Evolutionary conservation across 2,888 invertebrate genomes (phyloP).

Genomic region (Ormyrus nitidulus): DNA sequence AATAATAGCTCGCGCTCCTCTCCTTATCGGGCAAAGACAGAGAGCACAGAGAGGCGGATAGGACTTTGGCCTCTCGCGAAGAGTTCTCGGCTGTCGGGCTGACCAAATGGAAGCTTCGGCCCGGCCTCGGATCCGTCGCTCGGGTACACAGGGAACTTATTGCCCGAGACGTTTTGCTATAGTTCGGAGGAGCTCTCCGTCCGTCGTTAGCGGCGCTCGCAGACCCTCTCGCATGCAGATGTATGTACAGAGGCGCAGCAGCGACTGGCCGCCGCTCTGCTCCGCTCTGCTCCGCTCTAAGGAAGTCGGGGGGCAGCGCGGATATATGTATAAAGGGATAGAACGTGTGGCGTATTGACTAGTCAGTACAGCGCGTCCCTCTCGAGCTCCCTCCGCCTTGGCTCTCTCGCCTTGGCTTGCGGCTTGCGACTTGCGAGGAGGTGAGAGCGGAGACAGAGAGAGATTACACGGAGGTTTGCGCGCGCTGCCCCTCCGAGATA

Average conservation of each 20-base stretch:
- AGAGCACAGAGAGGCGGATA: neutral
- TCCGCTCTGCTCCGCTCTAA: neutral
- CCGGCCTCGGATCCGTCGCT: neutral
- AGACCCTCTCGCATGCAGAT: conserved; percentile 19
- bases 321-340: conserved; percentile 22
- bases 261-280: neutral
- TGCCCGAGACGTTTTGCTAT: conserved; percentile 39
- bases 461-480: conserved; percentile 54
- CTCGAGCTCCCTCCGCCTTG: neutral
- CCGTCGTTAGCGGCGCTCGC: conserved; percentile 39
- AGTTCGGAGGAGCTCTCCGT: conserved; percentile 9
- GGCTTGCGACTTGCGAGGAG: conserved; percentile 69
- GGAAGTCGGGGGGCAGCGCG: conserved; percentile 28
- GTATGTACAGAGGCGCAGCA: conserved; percentile 11
- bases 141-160: conserved; percentile 31
- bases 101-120: conserved; percentile 29
- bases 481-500: conserved; percentile 32
- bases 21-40: conserved; percentile 13
- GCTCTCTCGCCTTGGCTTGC: conserved; percentile 70
- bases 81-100: conserved; percentile 4
- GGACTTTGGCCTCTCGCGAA: neutral
- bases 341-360: conserved; percentile 74
- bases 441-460: conserved; percentile 61
- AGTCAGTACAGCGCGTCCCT: conserved; percentile 59
- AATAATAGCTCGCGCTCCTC: conserved; percentile 10